Conservation (phyloP, 2,797 vertebrate genomes). For the Meriones psammophilus region DNA sequence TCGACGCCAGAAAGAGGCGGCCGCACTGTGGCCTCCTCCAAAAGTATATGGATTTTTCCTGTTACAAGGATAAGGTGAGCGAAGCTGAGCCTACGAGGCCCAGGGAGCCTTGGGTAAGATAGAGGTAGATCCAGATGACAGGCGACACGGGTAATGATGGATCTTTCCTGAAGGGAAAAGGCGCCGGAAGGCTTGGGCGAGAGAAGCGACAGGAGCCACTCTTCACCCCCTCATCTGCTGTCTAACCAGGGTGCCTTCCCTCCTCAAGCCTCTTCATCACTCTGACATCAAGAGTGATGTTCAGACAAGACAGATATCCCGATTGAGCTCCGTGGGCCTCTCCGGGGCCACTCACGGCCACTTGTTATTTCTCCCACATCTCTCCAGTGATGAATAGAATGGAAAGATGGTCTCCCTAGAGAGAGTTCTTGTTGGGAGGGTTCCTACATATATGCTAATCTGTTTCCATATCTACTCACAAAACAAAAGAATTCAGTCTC, state of each 20-base stretch:
- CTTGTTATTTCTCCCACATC: not conserved
- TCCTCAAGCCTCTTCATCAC: not conserved
- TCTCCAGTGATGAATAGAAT: not conserved
- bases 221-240: not conserved
- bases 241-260: not conserved
- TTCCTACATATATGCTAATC: not conserved
- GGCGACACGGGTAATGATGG: not conserved
- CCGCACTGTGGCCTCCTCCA: not conserved
- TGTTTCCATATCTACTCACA: not conserved
- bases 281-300: not conserved
- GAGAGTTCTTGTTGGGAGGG: not conserved
- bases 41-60: not conserved
- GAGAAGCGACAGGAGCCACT: not conserved
- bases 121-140: not conserved
- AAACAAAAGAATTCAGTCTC: not conserved
- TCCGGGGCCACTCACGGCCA: rapidly evolving
- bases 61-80: not conserved
- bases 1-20: not conserved
- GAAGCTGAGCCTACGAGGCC: not conserved
- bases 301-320: not conserved
- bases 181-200: not conserved
- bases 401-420: not conserved
- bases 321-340: not conserved
- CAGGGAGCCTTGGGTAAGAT: not conserved
- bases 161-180: not conserved